A percentile compares a stretch with the other conserved stretches of the same genome.
These are phyloP conservation scores for Megaptera novaeangliae DNA, from an alignment of 2,113 vertebrate species.

Conservation along the genomic window DNA sequence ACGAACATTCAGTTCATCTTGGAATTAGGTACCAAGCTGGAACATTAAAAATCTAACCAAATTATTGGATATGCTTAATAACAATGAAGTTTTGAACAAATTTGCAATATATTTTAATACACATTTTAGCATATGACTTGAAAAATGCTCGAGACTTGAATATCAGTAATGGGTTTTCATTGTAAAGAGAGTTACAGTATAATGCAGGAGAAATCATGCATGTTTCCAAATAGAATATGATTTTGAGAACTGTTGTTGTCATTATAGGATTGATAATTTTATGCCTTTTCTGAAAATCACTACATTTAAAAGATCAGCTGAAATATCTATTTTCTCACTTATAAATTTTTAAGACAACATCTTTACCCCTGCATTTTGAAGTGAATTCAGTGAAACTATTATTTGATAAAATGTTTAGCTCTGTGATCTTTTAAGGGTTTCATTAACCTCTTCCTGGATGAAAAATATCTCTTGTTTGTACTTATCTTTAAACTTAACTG, in stretches of 20 bases:
- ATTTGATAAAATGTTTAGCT: background rate
- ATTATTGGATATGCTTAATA: background rate
- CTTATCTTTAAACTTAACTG: slow-evolving; percentile 33
- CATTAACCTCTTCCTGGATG: slow-evolving; percentile 17
- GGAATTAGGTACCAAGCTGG: background rate
- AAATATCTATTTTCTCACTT: background rate
- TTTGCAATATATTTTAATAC: background rate
- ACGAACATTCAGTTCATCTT: background rate
- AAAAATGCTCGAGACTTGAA: background rate
- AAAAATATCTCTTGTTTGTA: background rate
- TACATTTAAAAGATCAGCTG: background rate
- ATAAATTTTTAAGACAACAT: background rate
- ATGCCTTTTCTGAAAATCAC: background rate
- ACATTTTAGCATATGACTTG: background rate
- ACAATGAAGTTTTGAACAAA: background rate
- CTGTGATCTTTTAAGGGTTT: background rate
- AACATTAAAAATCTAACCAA: background rate
- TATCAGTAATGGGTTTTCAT: background rate
- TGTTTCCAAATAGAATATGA: background rate
- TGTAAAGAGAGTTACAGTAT: background rate
- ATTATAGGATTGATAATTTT: background rate
- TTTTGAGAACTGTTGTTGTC: background rate
- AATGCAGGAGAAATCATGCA: background rate
- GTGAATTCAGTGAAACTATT: background rate
- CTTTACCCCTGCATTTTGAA: background rate